Evolutionary conservation across 2,888 invertebrate genomes (phyloP).

Genomic region (Synergus itoensis): DNA sequence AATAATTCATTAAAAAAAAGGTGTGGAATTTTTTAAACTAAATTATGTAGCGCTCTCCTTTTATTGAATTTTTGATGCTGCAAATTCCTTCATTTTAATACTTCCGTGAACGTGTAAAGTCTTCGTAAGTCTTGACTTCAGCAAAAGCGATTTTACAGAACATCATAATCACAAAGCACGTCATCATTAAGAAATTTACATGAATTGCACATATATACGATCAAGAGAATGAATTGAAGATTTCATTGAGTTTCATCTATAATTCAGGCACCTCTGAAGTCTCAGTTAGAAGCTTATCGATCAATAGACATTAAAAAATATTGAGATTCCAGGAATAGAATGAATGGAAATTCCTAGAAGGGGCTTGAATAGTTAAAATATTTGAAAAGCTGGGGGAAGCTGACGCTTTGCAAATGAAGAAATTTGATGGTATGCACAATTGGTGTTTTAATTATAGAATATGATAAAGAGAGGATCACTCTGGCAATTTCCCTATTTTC

Average conservation of each 20-base stretch:
- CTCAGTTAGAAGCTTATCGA: not conserved
- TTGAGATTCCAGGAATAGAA: too few relatives aligned
- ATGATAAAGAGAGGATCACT: not conserved
- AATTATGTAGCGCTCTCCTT: too few relatives aligned
- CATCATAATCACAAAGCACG: too few relatives aligned
- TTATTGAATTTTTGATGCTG: not conserved
- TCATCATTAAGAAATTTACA: too few relatives aligned
- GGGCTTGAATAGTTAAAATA: not conserved
- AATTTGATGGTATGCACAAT: constrained; percentile 55
- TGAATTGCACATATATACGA: not conserved
- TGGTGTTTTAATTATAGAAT: constrained; percentile 17
- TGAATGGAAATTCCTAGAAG: too few relatives aligned
- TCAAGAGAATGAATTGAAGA: not conserved
- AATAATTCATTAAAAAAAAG: too few relatives aligned
- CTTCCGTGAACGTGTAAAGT: too few relatives aligned
- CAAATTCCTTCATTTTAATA: not conserved
- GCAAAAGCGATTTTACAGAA: too few relatives aligned
- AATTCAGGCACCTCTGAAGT: not conserved
- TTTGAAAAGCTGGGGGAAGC: not conserved
- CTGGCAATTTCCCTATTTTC: constrained; percentile 17
- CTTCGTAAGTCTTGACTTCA: too few relatives aligned
- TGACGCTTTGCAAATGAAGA: constrained; percentile 43
- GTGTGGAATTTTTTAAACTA: too few relatives aligned
- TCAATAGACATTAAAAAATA: constrained; percentile 7
- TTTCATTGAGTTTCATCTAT: not conserved